Evolutionary conservation across 2,797 vertebrate genomes (phyloP).

Genomic region (Myoxocephalus aenaeus): DNA sequence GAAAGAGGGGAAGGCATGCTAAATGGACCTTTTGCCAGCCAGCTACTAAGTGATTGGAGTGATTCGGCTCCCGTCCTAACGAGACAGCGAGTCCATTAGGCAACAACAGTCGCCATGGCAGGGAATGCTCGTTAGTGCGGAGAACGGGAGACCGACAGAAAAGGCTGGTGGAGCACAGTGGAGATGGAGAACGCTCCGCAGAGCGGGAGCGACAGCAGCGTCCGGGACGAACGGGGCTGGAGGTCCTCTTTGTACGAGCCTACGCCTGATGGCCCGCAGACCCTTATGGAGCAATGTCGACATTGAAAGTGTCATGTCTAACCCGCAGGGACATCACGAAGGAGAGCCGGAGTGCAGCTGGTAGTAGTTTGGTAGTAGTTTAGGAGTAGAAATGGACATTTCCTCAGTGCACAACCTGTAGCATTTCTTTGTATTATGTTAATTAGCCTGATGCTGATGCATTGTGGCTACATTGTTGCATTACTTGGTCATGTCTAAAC

Average conservation of each 20-base stretch:
- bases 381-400: not conserved
- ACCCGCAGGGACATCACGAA: not conserved
- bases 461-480: not conserved
- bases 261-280: constrained; percentile 12
- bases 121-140: constrained; percentile 58
- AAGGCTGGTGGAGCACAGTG: constrained; percentile 53
- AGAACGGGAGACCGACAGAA: constrained; percentile 57
- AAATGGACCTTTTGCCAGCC: constrained; percentile 68
- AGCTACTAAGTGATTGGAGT: constrained; percentile 67
- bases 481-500: not conserved
- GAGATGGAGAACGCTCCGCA: constrained; percentile 26
- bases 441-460: not conserved
- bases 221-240: constrained; percentile 36
- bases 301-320: constrained; percentile 22
- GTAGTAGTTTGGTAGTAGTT: not conserved
- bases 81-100: constrained; percentile 73
- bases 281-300: constrained; percentile 47
- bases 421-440: not conserved
- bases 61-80: constrained; percentile 64
- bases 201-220: no score
- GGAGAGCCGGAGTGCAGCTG: not conserved
- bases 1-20: constrained; percentile 44
- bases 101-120: constrained; percentile 39
- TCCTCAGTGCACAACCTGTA: not conserved
- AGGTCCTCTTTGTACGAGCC: constrained; percentile 27